Percentiles rank a stretch among this genome's conserved stretches.
phyloP scores from a whole-genome alignment of 2,113 vertebrate genomes.

The Chloebia gouldiae region DNA sequence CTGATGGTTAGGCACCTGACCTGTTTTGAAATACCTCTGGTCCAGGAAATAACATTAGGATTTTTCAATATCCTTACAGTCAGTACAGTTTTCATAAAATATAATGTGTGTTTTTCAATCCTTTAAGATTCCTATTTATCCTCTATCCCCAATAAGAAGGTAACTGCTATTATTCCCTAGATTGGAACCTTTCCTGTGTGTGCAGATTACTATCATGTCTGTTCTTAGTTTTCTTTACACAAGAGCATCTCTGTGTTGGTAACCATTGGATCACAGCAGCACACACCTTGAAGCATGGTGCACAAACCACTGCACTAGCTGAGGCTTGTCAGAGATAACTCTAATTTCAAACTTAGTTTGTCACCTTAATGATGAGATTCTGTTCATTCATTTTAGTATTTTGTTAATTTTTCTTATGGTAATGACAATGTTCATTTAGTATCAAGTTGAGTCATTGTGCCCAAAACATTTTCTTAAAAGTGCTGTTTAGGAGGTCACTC shows the following conservation, averaged over 20 bases:
- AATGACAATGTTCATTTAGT: not conserved
- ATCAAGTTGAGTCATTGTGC: not conserved
- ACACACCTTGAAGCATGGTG: not conserved
- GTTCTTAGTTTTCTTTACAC: not conserved
- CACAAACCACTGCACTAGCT: not conserved
- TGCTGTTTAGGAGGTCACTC: not conserved
- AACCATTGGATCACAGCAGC: not conserved
- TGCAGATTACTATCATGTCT: not conserved
- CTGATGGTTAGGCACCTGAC: not conserved
- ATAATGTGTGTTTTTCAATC: not conserved
- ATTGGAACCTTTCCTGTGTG: not conserved
- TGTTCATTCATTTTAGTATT: not conserved
- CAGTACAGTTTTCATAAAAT: not conserved
- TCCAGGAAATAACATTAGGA: not conserved
- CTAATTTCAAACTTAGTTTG: not conserved
- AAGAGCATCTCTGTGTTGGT: not conserved
- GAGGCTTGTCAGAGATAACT: not conserved
- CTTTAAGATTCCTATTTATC: not conserved
- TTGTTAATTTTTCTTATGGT: not conserved
- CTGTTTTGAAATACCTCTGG: not conserved
- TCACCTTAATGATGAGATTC: not conserved
- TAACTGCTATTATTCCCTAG: not conserved
- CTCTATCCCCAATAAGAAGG: not conserved
- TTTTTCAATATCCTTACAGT: not conserved
- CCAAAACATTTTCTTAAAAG: not conserved